A percentile compares a stretch with the other conserved stretches of the same genome.
These are phyloP conservation scores for Heliconius ethilla DNA, from an alignment of 2,888 invertebrate genomes.

Conservation along the genomic window DNA sequence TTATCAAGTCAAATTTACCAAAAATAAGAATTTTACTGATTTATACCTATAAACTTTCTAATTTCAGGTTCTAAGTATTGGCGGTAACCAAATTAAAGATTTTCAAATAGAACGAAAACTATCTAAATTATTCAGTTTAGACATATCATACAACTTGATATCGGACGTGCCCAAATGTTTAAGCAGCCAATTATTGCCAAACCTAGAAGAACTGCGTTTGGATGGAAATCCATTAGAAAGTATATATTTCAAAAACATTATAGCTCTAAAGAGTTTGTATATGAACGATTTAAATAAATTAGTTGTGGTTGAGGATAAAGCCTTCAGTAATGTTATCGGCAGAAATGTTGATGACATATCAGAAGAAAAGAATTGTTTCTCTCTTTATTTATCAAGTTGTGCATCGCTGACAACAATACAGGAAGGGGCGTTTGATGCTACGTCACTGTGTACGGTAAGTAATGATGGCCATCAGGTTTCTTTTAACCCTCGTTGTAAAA, in stretches of 20 bases:
- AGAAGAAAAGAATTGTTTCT: conserved; percentile 66
- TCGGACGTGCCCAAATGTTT: conserved; percentile 72
- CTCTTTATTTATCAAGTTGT: conserved; percentile 76
- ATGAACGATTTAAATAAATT: conserved; percentile 69
- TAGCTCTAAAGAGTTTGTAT: conserved; percentile 70
- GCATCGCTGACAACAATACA: conserved; percentile 66
- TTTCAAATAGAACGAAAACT: conserved; percentile 72
- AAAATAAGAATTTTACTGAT: no score
- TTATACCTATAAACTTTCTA: not conserved
- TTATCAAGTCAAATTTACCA: not conserved
- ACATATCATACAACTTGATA: conserved; percentile 78
- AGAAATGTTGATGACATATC: conserved; percentile 57
- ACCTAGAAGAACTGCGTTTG: conserved; percentile 74
- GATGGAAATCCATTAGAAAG: conserved; percentile 78
- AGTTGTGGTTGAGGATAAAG: conserved; percentile 66
- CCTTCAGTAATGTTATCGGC: conserved; percentile 76
- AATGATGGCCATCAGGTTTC: not conserved
- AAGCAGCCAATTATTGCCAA: conserved; percentile 70
- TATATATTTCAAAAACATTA: conserved; percentile 74
- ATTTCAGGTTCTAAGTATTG: conserved; percentile 73
- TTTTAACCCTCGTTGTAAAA: not conserved
- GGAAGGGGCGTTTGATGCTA: conserved; percentile 74
- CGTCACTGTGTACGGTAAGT: conserved; percentile 80
- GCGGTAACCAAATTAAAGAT: conserved; percentile 73
- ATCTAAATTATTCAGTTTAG: conserved; percentile 71